Evolutionary conservation across 1,140 invertebrate genomes (phyloP), one percentile per base, ranked within the genome.

Genomic region (Drosophila rhopaloa): DNA sequence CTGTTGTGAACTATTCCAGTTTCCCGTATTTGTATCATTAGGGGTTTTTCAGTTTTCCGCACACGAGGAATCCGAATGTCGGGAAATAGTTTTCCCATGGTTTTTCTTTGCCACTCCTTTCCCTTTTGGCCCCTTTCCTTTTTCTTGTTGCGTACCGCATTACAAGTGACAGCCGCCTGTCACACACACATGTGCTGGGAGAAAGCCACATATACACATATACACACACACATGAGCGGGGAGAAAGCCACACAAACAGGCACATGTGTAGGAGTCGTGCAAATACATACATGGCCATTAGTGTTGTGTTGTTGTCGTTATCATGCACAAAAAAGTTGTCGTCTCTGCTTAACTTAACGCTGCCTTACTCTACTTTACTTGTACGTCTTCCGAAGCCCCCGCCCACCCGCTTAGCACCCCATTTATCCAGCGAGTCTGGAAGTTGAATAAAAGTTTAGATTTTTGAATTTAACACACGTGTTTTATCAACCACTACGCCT

Each of bases 111-210:
- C 29, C 51, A 37, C 48, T 53, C 24, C 24, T 24, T 41, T 27
- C 13, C 11, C 16, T 19, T 19, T 41, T 27, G 24, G 24, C 41
- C 10, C 38, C 43, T 16, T 27, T 65, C 41, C 29, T 16, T 74
- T 78, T 48, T 37, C 60, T 76, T 71, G 66, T 77, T 76, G 48
- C 72, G 72, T 74, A 57, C 70, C 77, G 62, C 71, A 84, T 84
- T 83, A 84, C 81, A 76, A 83, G 76, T 84, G 81, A 84, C 76
- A 84, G 72, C 63, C 76, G 53, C 71, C 80, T 80, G 81, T 84
- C 80, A 72, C 65, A 76, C 61, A 83, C 72, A 79, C 70, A 60
- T 41, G 61, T 43, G 14, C 29, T 14, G 54, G 32, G 19, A 5
- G 14, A 59, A 57, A 41, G 27, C 57, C 57, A 57, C 59, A 50